phyloP scores from a whole-genome alignment of 1,140 invertebrate species.

The Trichogramma pretiosum region DNA sequence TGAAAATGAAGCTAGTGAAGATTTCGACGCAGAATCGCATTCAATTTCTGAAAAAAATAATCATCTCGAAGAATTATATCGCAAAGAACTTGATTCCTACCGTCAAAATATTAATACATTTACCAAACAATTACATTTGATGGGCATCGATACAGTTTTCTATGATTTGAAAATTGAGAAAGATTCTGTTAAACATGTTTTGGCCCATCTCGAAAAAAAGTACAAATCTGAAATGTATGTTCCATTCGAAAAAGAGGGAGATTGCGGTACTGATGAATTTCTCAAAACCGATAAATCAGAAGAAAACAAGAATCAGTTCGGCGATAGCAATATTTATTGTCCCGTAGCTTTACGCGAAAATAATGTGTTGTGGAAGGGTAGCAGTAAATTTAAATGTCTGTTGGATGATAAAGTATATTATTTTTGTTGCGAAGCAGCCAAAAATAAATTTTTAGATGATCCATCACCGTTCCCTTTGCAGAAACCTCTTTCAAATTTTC shows the following conservation, averaged over 20 bases:
- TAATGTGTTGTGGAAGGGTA: conserved; percentile 50
- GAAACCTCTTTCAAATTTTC: conserved; percentile 36
- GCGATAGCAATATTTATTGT: conserved; percentile 50
- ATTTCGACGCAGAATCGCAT: background rate
- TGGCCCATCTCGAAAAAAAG: conserved; percentile 23
- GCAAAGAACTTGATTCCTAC: conserved; percentile 10
- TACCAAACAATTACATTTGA: too few species aligned
- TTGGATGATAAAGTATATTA: conserved; percentile 47
- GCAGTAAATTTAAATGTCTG: conserved; percentile 42
- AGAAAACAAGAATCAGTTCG: conserved; percentile 38
- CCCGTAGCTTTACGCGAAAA: conserved; percentile 45
- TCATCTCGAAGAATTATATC: conserved; percentile 8
- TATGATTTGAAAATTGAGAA: conserved; percentile 18
- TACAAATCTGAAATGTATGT: conserved; percentile 5
- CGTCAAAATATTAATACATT: too few species aligned
- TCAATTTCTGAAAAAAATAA: too few species aligned
- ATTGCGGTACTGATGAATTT: background rate
- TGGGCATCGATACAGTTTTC: conserved; percentile 10
- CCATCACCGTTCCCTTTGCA: conserved; percentile 33
- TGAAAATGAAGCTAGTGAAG: background rate
- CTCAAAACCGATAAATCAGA: background rate
- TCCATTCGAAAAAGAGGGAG: too few species aligned
- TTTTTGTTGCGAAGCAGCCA: conserved; percentile 38
- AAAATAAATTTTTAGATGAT: conserved; percentile 41
- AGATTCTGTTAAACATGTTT: conserved; percentile 8